phyloP scores from a whole-genome alignment of 2,888 invertebrate genomes.

The Nasonia oneida region DNA sequence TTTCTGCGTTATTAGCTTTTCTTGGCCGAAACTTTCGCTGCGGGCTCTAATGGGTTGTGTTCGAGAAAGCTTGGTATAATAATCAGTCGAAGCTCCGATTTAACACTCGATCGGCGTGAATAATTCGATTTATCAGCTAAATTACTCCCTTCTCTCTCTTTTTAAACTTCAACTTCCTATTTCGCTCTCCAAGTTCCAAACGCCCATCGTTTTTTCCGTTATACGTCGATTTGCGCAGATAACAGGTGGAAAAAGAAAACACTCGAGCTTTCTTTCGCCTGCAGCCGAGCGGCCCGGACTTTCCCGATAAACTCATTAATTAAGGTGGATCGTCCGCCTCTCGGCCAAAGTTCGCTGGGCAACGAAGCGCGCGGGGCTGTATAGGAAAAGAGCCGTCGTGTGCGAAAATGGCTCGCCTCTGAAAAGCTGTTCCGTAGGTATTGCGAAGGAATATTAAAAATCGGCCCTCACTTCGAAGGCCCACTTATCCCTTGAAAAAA shows the following conservation, averaged over 20 bases:
- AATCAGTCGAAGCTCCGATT: not conserved
- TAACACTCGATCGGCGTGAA: not conserved
- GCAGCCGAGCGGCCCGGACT: conserved; percentile 60
- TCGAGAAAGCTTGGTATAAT: not conserved
- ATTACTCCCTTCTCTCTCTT: conserved; percentile 25
- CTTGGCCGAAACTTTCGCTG: not conserved
- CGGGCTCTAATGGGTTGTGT: not conserved
- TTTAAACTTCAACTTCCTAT: conserved; percentile 14
- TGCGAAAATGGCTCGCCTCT: too few relatives aligned
- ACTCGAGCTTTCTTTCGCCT: not conserved
- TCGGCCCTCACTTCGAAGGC: not conserved
- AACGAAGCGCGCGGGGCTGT: too few relatives aligned
- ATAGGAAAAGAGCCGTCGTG: too few relatives aligned
- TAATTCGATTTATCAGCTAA: conserved; percentile 43
- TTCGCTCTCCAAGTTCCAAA: conserved; percentile 2
- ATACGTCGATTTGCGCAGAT: not conserved
- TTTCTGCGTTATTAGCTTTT: conserved; percentile 11
- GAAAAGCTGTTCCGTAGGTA: too few relatives aligned
- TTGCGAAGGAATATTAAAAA: not conserved
- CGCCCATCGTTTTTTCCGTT: not conserved
- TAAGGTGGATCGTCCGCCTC: conserved; percentile 70
- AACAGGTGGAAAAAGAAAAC: conserved; percentile 5
- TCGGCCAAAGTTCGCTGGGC: not conserved
- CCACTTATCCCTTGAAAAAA: not conserved
- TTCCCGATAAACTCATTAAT: conserved; percentile 79